Percentiles rank a stretch among this genome's conserved stretches.
Conservation (phyloP, 92 coral and sea anemone species). For the Zoanthus solanderi region DNA sequence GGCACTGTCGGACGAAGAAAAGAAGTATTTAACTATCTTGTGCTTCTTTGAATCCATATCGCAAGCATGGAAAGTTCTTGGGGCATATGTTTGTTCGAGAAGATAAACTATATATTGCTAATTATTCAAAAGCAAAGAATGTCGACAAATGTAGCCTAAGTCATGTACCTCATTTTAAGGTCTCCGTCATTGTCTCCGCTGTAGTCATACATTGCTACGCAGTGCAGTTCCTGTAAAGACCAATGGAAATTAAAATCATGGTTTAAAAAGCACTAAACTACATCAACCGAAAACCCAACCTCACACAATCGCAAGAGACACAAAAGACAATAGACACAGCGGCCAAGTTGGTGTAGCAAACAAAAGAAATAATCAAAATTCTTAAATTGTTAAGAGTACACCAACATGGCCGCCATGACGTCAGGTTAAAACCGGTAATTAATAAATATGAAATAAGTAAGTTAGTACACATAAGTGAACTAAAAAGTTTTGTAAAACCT, state of each 20-base stretch:
- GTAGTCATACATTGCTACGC: constrained; percentile 93
- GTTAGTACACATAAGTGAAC: too few relatives aligned
- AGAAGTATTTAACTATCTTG: not conserved
- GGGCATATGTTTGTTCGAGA: too few relatives aligned
- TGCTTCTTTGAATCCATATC: not conserved
- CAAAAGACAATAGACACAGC: too few relatives aligned
- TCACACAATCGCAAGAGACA: too few relatives aligned
- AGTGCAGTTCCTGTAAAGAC: constrained; percentile 33
- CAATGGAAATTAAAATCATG: not conserved
- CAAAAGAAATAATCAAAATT: not conserved
- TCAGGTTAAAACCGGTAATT: too few relatives aligned
- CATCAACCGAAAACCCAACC: not conserved
- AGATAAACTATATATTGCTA: not conserved
- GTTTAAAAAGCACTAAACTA: not conserved
- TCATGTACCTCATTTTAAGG: constrained; percentile 76
- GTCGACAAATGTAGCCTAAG: not conserved
- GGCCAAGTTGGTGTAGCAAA: not conserved
- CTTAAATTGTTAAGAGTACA: too few relatives aligned
- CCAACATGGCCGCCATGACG: too few relatives aligned
- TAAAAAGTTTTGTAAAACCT: too few relatives aligned
- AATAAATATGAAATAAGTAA: too few relatives aligned
- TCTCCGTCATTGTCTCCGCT: constrained; percentile 90
- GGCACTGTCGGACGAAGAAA: constrained; percentile 64
- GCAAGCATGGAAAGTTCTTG: not conserved
- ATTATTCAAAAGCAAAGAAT: not conserved